Evolutionary conservation across 2,113 vertebrate species (phyloP).

Genomic region (Callipepla squamata): DNA sequence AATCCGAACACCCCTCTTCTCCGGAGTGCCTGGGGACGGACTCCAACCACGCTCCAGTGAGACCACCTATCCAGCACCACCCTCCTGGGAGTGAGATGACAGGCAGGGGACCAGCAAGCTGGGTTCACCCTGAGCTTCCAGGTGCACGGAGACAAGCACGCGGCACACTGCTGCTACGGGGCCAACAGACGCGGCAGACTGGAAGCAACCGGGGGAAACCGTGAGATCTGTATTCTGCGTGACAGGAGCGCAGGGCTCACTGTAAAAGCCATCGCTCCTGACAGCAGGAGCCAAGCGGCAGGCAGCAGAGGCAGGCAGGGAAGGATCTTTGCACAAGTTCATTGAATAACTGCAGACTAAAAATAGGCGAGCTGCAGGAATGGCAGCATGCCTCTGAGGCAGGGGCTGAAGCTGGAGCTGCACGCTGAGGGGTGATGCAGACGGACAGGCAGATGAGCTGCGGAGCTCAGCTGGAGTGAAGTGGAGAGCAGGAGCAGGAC

Average conservation of each 20-base stretch:
- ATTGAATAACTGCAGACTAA: slow-evolving; percentile 30
- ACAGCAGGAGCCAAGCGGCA: not conserved
- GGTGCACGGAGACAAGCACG: not conserved
- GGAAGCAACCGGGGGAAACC: fast-evolving
- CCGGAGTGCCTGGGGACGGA: not conserved
- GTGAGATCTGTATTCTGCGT: not conserved
- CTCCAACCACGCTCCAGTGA: not conserved
- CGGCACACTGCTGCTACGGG: fast-evolving
- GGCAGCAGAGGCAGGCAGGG: not conserved
- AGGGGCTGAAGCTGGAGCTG: not conserved
- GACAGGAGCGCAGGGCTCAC: not conserved
- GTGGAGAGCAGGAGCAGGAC: not conserved
- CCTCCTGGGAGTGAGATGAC: not conserved
- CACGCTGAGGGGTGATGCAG: fast-evolving
- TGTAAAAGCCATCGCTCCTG: not conserved
- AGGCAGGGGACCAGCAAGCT: not conserved
- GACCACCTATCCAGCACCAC: not conserved
- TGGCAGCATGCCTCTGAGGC: slow-evolving; percentile 5
- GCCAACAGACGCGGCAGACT: fast-evolving
- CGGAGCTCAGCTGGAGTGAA: not conserved
- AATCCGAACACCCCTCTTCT: not conserved
- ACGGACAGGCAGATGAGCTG: not conserved
- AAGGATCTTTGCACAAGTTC: not conserved
- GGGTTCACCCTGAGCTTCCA: not conserved
- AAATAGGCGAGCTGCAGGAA: slow-evolving; percentile 39